Evolutionary conservation across 2,888 invertebrate species (phyloP).

Genomic region (Hydrotaea diabolus): DNA sequence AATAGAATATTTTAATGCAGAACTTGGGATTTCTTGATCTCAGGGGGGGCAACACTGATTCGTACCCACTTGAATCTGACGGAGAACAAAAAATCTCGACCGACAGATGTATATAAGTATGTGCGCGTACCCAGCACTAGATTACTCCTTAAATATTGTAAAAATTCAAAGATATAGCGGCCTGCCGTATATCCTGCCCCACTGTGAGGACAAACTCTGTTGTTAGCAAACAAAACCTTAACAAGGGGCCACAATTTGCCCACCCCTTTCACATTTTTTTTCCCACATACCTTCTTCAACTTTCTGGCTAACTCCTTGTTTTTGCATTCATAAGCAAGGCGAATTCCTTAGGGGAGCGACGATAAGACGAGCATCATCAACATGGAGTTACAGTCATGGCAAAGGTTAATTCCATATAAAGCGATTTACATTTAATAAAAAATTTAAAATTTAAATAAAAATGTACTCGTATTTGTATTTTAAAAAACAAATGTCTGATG

Average conservation of each 20-base stretch:
- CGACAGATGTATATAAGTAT: no score
- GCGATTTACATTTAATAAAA: not conserved
- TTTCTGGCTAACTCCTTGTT: conserved; percentile 1
- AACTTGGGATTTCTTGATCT: no score
- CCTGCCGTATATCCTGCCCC: no score
- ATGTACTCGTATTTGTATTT: not conserved
- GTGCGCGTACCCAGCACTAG: no score
- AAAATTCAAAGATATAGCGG: no score
- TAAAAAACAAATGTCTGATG: not conserved
- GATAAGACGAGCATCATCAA: not conserved
- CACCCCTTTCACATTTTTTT: not conserved
- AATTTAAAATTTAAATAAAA: not conserved
- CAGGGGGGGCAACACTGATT: no score
- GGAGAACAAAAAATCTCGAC: no score
- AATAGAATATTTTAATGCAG: no score
- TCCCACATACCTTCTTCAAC: not conserved
- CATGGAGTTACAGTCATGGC: not conserved
- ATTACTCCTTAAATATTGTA: no score
- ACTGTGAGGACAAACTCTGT: no score
- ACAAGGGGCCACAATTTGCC: not conserved
- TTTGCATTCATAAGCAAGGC: conserved; percentile 25
- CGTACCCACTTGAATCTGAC: no score
- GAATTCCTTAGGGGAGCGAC: conserved; percentile 13
- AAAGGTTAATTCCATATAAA: conserved; percentile 10
- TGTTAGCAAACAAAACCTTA: no score